phyloP scores from a whole-genome alignment of 2,113 vertebrate species.

The Dicentrarchus labrax region DNA sequence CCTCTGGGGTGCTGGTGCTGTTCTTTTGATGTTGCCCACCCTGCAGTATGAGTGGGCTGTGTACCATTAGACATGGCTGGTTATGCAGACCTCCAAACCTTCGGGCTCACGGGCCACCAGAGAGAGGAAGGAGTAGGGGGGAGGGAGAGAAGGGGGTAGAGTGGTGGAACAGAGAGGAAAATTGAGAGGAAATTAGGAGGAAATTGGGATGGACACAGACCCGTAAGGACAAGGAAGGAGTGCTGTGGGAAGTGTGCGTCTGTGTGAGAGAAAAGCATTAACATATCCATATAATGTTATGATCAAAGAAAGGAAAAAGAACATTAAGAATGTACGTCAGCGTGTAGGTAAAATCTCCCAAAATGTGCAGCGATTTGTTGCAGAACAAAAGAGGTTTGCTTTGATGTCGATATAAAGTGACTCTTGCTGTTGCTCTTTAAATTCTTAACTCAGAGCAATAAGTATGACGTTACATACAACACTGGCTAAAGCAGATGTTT shows the following conservation, averaged over 20 bases:
- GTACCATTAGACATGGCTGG: slow-evolving; percentile 79
- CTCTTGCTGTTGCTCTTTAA: slow-evolving; percentile 17
- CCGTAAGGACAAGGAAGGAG: slow-evolving; percentile 38
- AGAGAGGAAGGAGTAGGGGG: slow-evolving; percentile 20
- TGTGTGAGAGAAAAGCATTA: slow-evolving; percentile 6
- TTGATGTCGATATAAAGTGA: slow-evolving; percentile 41
- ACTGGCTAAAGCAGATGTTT: slow-evolving; percentile 32
- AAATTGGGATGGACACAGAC: slow-evolving; percentile 60
- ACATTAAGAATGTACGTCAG: background rate
- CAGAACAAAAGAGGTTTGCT: slow-evolving; percentile 41
- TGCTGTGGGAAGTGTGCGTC: slow-evolving; percentile 11
- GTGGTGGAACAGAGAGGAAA: slow-evolving; percentile 22
- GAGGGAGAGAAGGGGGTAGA: too few species aligned
- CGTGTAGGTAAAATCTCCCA: background rate
- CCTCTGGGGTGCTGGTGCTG: slow-evolving; percentile 68
- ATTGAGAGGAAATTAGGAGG: slow-evolving; percentile 61
- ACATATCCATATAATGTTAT: slow-evolving; percentile 4
- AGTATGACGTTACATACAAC: slow-evolving; percentile 12
- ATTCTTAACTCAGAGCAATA: slow-evolving; percentile 30
- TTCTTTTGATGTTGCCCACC: slow-evolving; percentile 80
- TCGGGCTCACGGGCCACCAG: slow-evolving; percentile 70
- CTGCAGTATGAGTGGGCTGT: slow-evolving; percentile 75
- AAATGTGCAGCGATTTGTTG: slow-evolving; percentile 19
- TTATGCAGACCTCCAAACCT: slow-evolving; percentile 76
- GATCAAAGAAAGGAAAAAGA: slow-evolving; percentile 26